Base-by-base conservation (phyloP, 2,113 vertebrate genomes). In the Coregonus clupeaformis region DNA sequence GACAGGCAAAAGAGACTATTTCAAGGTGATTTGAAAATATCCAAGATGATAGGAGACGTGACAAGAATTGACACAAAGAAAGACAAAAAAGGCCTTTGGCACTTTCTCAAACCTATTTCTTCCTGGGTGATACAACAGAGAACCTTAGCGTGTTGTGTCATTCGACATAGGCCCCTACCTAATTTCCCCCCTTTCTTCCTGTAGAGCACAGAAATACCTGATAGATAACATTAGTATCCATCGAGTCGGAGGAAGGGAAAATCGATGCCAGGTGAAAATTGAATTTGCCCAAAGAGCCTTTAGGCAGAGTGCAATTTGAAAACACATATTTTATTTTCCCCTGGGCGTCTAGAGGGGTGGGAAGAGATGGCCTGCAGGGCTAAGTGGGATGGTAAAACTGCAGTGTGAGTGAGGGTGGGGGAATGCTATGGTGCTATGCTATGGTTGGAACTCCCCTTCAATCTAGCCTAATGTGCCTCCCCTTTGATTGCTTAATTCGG, bases 251-350 rank as follows among this genome's bases (percentile, higher is more conserved):
- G 78, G 74, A 93, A 93, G 90, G 91, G 93, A 95, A 96, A 96
- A 97, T 98, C 96, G 91, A 96, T 98, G 93, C 80, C 89, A 92
- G 95, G 94, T 94, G 94, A 97, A 97, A 96, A 98, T 99, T 95
- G 93, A 97, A 97, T 98, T 98, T 96, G 79, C 92, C 93, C 94
- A 93, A 93, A 96, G 93, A 96, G 95, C 96, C 96, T 95, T 95
- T 94, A 95, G 95, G 94, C 94, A 95, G 95, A 97, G 95, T 96
- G 94, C 94, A 95, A 95, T 94, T 93, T 94, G 93, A 95, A 93
- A 95, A 95, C 85, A 94, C 93, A 94, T 94, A 93, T 96, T 96
- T 95, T 92, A 92, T 90, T 85, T 94, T 94, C 94, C 94, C 95
- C 81, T 87, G 93, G 93, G 94, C 80, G 91, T 94, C 90, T 91